Conservation (phyloP, 1,140 invertebrate genomes). For the Metopolophium dirhodum region DNA sequence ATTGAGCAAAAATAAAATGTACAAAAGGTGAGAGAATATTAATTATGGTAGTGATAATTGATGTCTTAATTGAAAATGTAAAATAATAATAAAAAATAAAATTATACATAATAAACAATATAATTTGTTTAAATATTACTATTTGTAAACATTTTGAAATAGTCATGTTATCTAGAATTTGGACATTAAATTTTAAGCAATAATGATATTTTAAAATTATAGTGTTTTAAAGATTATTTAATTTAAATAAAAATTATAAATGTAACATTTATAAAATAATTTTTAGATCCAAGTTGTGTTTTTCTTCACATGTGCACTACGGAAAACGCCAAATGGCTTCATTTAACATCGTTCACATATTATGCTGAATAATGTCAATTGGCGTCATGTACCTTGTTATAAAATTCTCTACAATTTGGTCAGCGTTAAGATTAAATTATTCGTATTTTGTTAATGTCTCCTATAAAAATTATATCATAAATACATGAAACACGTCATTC, state of each 20-base stretch:
- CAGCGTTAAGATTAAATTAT: too few species aligned
- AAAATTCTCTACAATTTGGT: too few species aligned
- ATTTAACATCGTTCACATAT: too few species aligned
- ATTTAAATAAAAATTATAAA: neutral
- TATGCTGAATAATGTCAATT: too few species aligned
- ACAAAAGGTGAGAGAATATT: neutral
- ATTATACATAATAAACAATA: conserved; percentile 5
- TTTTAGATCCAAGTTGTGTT: neutral
- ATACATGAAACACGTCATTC: too few species aligned
- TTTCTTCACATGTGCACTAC: neutral
- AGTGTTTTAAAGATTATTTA: neutral
- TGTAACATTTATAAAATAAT: neutral
- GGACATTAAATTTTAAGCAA: neutral
- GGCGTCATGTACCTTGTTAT: too few species aligned
- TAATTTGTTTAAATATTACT: neutral
- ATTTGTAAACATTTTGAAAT: neutral
- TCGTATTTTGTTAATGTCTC: too few species aligned
- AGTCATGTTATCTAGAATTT: conserved; percentile 20
- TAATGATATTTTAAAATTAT: neutral
- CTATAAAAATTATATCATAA: too few species aligned
- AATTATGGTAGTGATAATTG: neutral
- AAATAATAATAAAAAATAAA: neutral
- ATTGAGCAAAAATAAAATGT: neutral
- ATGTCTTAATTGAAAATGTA: neutral
- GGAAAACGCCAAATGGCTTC: too few species aligned